Evolutionary conservation across 2,797 vertebrate genomes (phyloP).

Genomic region (Siniperca undulata): DNA sequence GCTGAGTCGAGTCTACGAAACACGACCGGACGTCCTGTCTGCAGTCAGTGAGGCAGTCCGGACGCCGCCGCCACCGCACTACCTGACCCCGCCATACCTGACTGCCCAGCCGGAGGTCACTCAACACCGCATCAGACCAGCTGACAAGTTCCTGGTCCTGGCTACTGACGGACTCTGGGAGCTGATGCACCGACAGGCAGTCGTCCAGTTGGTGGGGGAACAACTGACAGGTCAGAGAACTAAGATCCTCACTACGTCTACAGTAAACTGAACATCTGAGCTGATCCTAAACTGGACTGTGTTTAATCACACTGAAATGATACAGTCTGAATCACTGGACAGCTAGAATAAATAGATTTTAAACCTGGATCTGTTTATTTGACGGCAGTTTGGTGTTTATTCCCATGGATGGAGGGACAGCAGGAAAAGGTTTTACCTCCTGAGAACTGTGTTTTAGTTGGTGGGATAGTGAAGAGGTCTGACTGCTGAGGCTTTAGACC

Average conservation of each 20-base stretch:
- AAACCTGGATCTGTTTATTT: not conserved
- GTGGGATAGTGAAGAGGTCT: not conserved
- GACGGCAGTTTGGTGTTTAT: not conserved
- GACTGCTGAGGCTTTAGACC: not conserved
- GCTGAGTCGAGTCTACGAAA: conserved; percentile 70
- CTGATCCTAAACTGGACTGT: not conserved
- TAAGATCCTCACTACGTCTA: not conserved
- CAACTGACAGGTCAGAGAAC: conserved; percentile 68
- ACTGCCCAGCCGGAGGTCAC: conserved; percentile 76
- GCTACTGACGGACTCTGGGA: conserved; percentile 82
- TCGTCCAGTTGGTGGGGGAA: conserved; percentile 76
- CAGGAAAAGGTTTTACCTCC: too few relatives aligned
- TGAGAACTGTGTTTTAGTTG: not conserved
- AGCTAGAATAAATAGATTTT: not conserved
- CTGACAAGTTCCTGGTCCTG: conserved; percentile 81
- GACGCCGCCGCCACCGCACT: conserved; percentile 50
- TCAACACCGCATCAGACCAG: conserved; percentile 60
- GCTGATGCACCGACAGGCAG: conserved; percentile 79
- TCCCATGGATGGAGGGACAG: too few relatives aligned
- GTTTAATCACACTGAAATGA: not conserved
- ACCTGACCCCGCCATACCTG: conserved; percentile 82
- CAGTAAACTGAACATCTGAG: not conserved
- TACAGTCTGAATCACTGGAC: not conserved
- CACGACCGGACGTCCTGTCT: conserved; percentile 41
- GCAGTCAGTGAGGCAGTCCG: conserved; percentile 46